Conservation (phyloP, 2,113 vertebrate genomes). For the Gobio gobio region DNA sequence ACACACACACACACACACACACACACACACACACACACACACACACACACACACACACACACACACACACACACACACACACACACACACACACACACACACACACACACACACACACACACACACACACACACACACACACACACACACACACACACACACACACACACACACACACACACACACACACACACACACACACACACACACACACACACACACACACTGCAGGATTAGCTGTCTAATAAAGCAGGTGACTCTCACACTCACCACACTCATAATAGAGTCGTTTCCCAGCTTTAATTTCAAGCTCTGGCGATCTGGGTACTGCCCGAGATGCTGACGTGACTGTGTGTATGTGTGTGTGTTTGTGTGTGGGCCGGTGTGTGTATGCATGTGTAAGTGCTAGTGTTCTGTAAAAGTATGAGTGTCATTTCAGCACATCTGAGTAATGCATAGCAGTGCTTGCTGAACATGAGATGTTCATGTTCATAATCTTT, state of each 20-base stretch:
- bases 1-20: conserved; percentile 16
- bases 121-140: conserved; percentile 13
- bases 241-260: conserved; percentile 46
- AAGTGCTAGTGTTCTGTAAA: neutral
- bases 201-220: conserved; percentile 6
- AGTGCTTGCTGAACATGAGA: neutral
- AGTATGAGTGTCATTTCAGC: neutral
- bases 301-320: conserved; percentile 54
- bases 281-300: conserved; percentile 44
- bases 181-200: conserved; percentile 11
- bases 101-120: conserved; percentile 24
- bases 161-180: neutral
- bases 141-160: neutral
- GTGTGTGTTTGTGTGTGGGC: conserved; percentile 13
- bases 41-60: neutral
- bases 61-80: neutral
- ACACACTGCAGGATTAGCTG: conserved; percentile 33
- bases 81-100: neutral
- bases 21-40: neutral
- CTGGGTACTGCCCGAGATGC: neutral
- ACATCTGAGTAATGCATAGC: conserved; percentile 6
- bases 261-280: conserved; percentile 17
- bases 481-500: neutral
- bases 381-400: neutral
- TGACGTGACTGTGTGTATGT: neutral